A percentile compares a stretch with the other conserved stretches of the same genome.
Evolutionary conservation across 2,888 invertebrate genomes (phyloP).

Genomic region (Rotaria sp.): DNA sequence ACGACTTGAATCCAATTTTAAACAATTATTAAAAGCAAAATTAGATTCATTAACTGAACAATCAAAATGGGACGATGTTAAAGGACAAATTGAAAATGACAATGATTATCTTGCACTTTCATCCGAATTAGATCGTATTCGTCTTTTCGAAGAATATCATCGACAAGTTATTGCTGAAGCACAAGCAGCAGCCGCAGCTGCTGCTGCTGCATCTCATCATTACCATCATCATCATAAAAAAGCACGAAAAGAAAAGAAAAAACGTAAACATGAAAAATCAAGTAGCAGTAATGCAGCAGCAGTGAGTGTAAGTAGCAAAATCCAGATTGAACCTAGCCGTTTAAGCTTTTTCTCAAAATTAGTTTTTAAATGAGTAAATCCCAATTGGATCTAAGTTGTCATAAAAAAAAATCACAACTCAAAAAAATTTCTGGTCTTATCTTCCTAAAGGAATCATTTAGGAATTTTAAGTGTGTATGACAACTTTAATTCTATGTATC

Average conservation of each 20-base stretch:
- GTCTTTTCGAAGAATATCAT: constrained; percentile 37
- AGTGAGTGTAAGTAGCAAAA: neutral
- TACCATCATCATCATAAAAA: neutral
- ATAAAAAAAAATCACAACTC: too few species aligned
- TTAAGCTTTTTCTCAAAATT: too few species aligned
- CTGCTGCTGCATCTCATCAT: neutral
- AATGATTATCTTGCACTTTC: constrained; percentile 29
- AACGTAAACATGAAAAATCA: constrained; percentile 12
- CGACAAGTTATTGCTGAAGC: neutral
- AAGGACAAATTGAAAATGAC: constrained; percentile 30
- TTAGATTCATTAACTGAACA: constrained; percentile 13
- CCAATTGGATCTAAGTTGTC: too few species aligned
- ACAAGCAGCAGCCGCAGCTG: neutral
- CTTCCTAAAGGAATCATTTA: too few species aligned
- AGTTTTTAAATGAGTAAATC: too few species aligned
- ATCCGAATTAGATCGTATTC: constrained; percentile 32
- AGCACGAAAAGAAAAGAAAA: constrained; percentile 9
- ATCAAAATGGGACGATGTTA: constrained; percentile 31
- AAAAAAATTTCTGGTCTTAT: too few species aligned
- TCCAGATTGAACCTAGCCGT: too few species aligned
- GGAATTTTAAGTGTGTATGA: too few species aligned
- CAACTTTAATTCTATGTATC: too few species aligned
- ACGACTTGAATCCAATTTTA: constrained; percentile 32
- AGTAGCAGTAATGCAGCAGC: neutral
- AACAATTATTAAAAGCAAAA: constrained; percentile 30